These are phyloP conservation scores for Styela plicata DNA, from an alignment of 23 tunicate genomes.

Conservation along the genomic window DNA sequence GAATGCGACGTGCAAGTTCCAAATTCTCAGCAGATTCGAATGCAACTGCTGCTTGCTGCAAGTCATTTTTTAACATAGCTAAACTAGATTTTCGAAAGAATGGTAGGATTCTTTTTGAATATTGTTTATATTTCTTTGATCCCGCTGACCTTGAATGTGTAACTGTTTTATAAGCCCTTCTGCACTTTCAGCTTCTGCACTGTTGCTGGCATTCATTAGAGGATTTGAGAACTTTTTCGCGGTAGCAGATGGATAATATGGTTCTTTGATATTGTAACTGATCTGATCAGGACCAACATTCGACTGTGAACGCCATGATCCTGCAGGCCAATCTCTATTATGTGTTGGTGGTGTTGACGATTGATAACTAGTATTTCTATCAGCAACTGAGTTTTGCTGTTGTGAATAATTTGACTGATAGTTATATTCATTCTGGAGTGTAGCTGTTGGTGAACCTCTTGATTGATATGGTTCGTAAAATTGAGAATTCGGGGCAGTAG, in stretches of 20 bases:
- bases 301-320: neutral
- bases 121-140: neutral
- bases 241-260: neutral
- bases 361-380: neutral
- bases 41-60: constrained; percentile 48
- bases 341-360: neutral
- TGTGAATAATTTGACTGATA: neutral
- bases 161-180: constrained; percentile 3
- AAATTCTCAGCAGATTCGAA: constrained; percentile 48
- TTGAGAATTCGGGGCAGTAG: neutral
- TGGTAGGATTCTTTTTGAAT: neutral
- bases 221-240: constrained; percentile 15
- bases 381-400: neutral
- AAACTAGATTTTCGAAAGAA: neutral
- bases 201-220: neutral
- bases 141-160: neutral
- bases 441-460: neutral
- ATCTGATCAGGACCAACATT: neutral
- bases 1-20: constrained; percentile 37
- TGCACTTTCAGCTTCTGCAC: neutral
- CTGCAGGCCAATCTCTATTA: neutral
- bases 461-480: neutral
- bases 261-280: neutral
- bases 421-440: neutral
- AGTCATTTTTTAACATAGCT: constrained; percentile 12